A percentile compares a stretch with the other conserved stretches of the same genome.
These are phyloP conservation scores for Trichosurus vulpecula DNA, from an alignment of 2,797 vertebrate species.

Conservation along the genomic window DNA sequence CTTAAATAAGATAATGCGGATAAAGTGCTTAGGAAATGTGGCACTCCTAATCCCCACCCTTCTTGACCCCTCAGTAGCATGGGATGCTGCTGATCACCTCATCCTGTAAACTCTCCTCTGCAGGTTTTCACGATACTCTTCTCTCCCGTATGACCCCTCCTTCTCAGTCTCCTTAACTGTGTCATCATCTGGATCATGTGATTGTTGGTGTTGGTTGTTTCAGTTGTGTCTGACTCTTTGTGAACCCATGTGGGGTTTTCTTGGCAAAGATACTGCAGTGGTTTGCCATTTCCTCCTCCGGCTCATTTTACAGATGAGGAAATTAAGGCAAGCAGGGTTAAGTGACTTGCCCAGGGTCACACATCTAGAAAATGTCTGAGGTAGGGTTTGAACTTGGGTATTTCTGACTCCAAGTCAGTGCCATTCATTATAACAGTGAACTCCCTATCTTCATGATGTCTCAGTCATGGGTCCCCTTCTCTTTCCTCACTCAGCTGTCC, in stretches of 20 bases:
- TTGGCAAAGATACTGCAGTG: not conserved
- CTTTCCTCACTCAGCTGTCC: not conserved
- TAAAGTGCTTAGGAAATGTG: not conserved
- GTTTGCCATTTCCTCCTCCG: not conserved
- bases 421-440: not conserved
- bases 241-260: not conserved
- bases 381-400: not conserved
- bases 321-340: not conserved
- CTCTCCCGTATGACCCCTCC: not conserved
- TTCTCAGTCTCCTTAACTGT: not conserved
- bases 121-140: not conserved
- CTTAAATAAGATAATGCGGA: not conserved
- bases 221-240: not conserved
- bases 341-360: not conserved
- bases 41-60: not conserved
- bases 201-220: not conserved
- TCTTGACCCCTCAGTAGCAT: not conserved
- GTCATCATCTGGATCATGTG: not conserved
- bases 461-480: not conserved
- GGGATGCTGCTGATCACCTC: not conserved
- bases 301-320: not conserved
- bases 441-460: not conserved
- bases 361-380: not conserved
- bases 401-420: not conserved
- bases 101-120: not conserved